phyloP scores from a whole-genome alignment of 2,888 invertebrate genomes.

The Agrenia bidenticulata region DNA sequence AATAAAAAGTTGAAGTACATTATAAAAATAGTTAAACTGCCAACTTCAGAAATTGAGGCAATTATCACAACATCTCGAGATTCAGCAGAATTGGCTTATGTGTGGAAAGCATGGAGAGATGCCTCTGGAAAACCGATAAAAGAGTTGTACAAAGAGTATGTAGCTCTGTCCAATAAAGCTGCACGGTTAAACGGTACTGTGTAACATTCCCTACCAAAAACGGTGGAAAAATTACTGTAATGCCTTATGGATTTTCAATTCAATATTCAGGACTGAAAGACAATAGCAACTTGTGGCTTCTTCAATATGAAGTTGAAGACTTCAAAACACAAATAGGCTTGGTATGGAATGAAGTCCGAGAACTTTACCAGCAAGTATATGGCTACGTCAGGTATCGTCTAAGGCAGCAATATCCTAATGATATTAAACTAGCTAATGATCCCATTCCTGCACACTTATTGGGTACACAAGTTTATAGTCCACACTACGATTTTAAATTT shows the following conservation, averaged over 20 bases:
- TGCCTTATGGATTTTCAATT: background rate
- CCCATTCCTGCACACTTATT: conserved; percentile 82
- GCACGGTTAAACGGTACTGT: conserved; percentile 69
- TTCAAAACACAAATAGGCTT: conserved; percentile 60
- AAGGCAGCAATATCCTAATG: conserved; percentile 62
- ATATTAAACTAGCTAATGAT: conserved; percentile 59
- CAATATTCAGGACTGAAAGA: conserved; percentile 73
- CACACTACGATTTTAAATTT: too few relatives aligned
- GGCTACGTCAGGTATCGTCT: conserved; percentile 74
- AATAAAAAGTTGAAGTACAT: too few relatives aligned
- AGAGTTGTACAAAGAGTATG: conserved; percentile 74
- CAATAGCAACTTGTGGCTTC: conserved; percentile 86
- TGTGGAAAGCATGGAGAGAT: conserved; percentile 80
- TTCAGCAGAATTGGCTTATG: conserved; percentile 72
- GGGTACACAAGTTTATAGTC: conserved; percentile 61
- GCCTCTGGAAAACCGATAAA: conserved; percentile 75
- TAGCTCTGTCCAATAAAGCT: conserved; percentile 76
- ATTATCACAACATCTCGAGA: conserved; percentile 75
- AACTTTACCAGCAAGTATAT: conserved; percentile 78
- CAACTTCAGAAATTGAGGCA: conserved; percentile 62
- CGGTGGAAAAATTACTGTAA: too few relatives aligned
- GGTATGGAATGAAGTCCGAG: conserved; percentile 66
- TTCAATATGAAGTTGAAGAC: conserved; percentile 69
- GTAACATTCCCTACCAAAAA: background rate
- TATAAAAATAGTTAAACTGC: too few relatives aligned